Evolutionary conservation across 1,140 invertebrate species (phyloP), one percentile per base, ranked within the genome.

Genomic region (Sycophaga agraensis): DNA sequence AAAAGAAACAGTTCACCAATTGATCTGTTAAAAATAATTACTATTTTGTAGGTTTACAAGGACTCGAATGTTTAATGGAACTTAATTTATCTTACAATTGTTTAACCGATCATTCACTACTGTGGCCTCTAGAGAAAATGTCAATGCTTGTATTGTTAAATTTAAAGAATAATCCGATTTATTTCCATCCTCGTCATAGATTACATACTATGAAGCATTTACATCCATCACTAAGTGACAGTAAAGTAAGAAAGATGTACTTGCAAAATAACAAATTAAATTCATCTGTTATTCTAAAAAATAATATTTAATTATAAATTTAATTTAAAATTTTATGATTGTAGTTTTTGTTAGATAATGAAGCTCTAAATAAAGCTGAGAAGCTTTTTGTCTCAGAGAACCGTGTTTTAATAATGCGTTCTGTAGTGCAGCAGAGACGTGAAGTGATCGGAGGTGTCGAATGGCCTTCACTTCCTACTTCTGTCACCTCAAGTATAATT

Each of bases 11-110:
- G 0, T 2, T 19, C 17, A 4, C 12, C 17, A 42, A 5, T 48
- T 3, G 26, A 4, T 12, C 3, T 48, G 28, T 28, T 26, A 48
- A 26, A 48, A 21, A 26, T 49, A 22, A 45, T 61, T 45, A n/a
- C 34, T 26, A 2, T 34, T 45, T 14, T n/a, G n/a, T 51, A 82
- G 80, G 74, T 34, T 69, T 86, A 9, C 71, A 81, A 34, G 76
- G 78, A 37, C 68, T 88, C 14, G 81, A 84, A 56, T 82, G 81
- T 65, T 58, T 89, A 4, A 76, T 69, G 3, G 82, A 85, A 69
- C 69, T 88, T 45, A 85, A 88, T 77, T 66, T 89, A 12, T 84
- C 84, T 0, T 82, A 84, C 31, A 89, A 89, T 68, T 87, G 85
- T 68, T 68, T 89, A 49, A 72, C 83, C n/a, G 82, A 88, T 45